These are phyloP conservation scores for Tenebrosternarchus preto DNA, from an alignment of 2,113 vertebrate genomes.

Conservation along the genomic window DNA sequence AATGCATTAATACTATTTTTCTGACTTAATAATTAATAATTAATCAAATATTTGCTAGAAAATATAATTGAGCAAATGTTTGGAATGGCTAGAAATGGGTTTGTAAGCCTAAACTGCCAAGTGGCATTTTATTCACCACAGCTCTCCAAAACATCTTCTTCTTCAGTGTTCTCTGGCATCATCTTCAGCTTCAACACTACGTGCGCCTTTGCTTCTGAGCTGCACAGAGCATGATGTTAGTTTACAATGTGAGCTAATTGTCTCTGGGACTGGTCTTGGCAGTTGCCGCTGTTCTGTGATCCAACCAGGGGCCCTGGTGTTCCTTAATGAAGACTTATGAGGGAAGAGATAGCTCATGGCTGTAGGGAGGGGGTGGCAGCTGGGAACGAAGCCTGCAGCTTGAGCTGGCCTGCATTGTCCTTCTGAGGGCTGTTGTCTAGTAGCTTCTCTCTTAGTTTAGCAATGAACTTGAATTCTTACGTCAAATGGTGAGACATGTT, in stretches of 20 bases:
- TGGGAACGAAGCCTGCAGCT: conserved; percentile 31
- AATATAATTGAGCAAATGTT: background rate
- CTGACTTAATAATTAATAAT: too few species aligned
- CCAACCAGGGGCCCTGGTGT: conserved; percentile 62
- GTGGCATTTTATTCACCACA: conserved; percentile 7
- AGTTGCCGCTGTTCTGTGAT: conserved; percentile 60
- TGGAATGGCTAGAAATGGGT: background rate
- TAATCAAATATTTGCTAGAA: too few species aligned
- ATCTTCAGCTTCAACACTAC: conserved; percentile 21
- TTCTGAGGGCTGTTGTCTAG: conserved; percentile 29
- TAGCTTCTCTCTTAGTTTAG: conserved; percentile 1
- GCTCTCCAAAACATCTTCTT: conserved; percentile 13
- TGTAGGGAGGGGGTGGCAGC: conserved; percentile 56
- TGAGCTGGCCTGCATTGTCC: conserved; percentile 39
- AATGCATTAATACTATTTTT: background rate
- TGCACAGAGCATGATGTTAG: conserved; percentile 67
- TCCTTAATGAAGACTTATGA: conserved; percentile 75
- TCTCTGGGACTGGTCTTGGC: conserved; percentile 66
- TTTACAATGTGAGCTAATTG: conserved; percentile 74
- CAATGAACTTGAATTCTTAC: conserved; percentile 19
- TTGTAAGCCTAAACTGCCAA: background rate
- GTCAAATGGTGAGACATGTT: background rate
- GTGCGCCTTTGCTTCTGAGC: conserved; percentile 28
- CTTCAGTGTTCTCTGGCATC: conserved; percentile 10
- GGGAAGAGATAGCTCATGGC: conserved; percentile 66